phyloP scores from a whole-genome alignment of 2,888 invertebrate genomes.

The Hypolimnas misippus region DNA sequence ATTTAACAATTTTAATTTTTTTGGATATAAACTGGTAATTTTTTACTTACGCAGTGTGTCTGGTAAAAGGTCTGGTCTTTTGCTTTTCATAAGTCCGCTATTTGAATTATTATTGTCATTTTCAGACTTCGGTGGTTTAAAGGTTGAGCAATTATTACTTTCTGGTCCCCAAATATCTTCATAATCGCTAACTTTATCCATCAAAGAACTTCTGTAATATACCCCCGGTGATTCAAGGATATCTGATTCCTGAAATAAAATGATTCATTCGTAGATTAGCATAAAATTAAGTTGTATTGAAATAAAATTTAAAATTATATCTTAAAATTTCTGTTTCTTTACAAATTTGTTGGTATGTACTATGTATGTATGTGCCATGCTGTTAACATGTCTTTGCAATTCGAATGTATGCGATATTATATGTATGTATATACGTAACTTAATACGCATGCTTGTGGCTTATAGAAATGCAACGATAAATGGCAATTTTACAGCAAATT shows the following conservation, averaged over 20 bases:
- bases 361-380: slow-evolving; percentile 28
- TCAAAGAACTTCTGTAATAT: slow-evolving; percentile 93
- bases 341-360: too few species aligned
- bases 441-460: slow-evolving; percentile 31
- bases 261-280: not conserved
- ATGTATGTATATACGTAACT: slow-evolving; percentile 7
- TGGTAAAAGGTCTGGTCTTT: slow-evolving; percentile 85
- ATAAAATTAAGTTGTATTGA: not conserved
- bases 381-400: slow-evolving; percentile 27
- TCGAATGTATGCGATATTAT: slow-evolving; percentile 9
- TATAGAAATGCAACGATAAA: slow-evolving; percentile 31
- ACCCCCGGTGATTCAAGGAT: slow-evolving; percentile 92
- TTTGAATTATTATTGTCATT: slow-evolving; percentile 67
- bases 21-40: not conserved
- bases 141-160: slow-evolving; percentile 75
- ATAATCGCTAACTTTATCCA: slow-evolving; percentile 97
- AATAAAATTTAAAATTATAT: not conserved
- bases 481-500: slow-evolving; percentile 35
- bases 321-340: not conserved
- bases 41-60: slow-evolving; percentile 81
- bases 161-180: slow-evolving; percentile 96
- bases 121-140: slow-evolving; percentile 73
- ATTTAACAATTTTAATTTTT: too few species aligned
- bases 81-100: slow-evolving; percentile 81
- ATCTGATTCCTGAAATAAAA: slow-evolving; percentile 87